phyloP scores from a whole-genome alignment of 2,797 vertebrate genomes.

The Enteromius paludinosus region DNA sequence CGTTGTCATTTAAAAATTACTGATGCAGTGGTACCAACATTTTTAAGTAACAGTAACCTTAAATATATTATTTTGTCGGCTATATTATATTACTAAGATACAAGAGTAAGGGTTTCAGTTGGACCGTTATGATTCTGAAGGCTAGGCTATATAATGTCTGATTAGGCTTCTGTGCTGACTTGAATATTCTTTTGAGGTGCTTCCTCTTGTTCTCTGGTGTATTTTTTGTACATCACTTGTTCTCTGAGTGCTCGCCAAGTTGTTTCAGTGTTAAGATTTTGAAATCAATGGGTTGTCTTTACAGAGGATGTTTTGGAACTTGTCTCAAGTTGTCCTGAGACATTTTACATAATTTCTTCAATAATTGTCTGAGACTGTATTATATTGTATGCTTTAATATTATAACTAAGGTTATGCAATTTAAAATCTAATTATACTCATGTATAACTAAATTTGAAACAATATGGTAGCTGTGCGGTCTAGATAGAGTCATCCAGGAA shows the following conservation, averaged over 20 bases:
- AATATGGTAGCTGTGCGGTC: background rate
- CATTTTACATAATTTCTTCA: background rate
- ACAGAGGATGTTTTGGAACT: slow-evolving; percentile 4
- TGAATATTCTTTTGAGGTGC: background rate
- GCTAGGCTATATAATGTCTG: background rate
- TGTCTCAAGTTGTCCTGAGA: background rate
- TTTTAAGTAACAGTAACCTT: background rate
- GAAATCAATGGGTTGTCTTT: background rate
- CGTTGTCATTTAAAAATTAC: background rate
- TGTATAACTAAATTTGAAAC: background rate
- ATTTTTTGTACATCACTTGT: slow-evolving; percentile 6
- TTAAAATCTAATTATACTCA: background rate
- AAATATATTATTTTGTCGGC: background rate
- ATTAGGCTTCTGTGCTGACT: background rate
- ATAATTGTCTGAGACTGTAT: background rate
- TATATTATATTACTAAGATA: background rate
- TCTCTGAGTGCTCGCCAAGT: slow-evolving; percentile 1
- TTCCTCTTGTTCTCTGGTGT: background rate
- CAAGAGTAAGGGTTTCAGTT: background rate
- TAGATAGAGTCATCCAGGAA: slow-evolving; percentile 5
- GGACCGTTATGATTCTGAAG: background rate
- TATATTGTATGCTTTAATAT: background rate
- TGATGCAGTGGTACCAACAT: background rate
- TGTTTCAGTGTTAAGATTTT: background rate
- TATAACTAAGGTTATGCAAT: slow-evolving; percentile 3